Conservation (phyloP, 2,113 vertebrate genomes). For the Fregata magnificens region DNA sequence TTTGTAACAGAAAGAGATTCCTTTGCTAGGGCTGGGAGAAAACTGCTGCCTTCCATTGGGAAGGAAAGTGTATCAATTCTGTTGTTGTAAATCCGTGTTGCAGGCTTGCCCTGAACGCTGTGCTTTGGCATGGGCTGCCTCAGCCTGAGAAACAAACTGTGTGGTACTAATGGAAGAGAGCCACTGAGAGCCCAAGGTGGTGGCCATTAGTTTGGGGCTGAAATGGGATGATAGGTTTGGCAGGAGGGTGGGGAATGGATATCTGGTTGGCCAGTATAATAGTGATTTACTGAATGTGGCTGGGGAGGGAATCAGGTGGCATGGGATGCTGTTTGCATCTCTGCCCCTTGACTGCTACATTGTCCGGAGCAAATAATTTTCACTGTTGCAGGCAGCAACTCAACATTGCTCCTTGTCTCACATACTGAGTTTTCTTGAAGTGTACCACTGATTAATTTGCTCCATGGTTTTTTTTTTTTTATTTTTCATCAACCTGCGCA, state of each 20-base stretch:
- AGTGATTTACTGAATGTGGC: background rate
- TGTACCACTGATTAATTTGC: background rate
- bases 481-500: background rate
- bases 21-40: background rate
- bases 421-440: background rate
- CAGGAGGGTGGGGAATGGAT: background rate
- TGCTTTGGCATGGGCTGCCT: background rate
- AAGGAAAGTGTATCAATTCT: background rate
- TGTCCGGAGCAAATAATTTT: background rate
- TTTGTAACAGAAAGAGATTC: constrained; percentile 17
- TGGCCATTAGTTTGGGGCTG: background rate
- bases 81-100: background rate
- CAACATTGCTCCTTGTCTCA: background rate
- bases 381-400: background rate
- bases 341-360: background rate
- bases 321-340: background rate
- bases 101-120: background rate
- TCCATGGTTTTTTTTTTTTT: background rate
- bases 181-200: background rate
- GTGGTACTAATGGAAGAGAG: background rate
- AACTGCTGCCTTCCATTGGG: background rate
- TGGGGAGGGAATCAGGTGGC: background rate
- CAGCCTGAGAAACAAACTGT: background rate
- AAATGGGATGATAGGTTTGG: background rate
- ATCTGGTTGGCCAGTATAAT: background rate